phyloP scores from a whole-genome alignment of 2,113 vertebrate genomes.

The Rhinopithecus roxellana region DNA sequence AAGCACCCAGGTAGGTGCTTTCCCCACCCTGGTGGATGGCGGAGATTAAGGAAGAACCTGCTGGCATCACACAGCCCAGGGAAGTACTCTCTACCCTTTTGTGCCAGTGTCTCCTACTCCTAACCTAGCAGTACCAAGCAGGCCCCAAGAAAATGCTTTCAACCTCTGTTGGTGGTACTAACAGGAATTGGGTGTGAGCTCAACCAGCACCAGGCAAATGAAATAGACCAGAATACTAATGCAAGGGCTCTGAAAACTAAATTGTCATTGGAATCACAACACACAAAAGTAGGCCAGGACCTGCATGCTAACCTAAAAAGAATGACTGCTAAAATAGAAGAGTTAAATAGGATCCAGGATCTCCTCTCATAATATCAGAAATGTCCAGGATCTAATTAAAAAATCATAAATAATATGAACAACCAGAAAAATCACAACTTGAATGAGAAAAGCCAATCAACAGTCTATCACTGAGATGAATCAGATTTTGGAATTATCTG shows the following conservation, averaged over 20 bases:
- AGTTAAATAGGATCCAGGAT: neutral
- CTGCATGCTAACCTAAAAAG: neutral
- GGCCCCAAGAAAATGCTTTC: neutral
- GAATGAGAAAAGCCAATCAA: neutral
- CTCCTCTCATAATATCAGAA: neutral
- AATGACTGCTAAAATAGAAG: neutral
- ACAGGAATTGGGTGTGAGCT: neutral
- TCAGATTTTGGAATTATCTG: neutral
- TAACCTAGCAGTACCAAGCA: neutral
- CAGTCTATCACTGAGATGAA: neutral
- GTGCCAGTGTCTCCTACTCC: neutral
- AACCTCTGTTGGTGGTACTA: neutral
- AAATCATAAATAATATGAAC: neutral
- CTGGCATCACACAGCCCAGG: neutral
- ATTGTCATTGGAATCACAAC: neutral
- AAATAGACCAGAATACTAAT: neutral
- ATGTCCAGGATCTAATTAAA: neutral
- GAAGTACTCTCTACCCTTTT: neutral
- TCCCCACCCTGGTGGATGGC: too few species aligned
- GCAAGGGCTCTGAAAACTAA: neutral
- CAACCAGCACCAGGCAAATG: neutral
- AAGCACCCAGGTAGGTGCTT: neutral
- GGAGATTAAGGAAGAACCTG: neutral
- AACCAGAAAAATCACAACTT: neutral
- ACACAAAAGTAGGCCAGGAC: neutral